Evolutionary conservation across 2,888 invertebrate species (phyloP), one percentile per base, ranked within the genome.

Genomic region (Glaucopsyche alexis): DNA sequence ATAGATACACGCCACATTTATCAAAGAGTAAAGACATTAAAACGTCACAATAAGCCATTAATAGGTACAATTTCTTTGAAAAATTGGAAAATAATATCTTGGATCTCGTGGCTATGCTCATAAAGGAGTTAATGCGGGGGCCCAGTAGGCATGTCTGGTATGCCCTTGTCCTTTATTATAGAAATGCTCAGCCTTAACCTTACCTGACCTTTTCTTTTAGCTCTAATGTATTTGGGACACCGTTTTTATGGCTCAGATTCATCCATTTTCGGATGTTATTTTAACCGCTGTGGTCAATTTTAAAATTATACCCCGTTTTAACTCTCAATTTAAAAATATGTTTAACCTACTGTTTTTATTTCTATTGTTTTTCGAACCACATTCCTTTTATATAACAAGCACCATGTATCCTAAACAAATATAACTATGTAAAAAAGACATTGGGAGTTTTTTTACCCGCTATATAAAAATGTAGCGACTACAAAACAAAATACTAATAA

Each of bases 151-250:
- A 60, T 29, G 60, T 60, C 60, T 38, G 60, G 60, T 60, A 60
- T 60, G 60, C 55, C 13, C 60, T 47, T 60, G 29, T 38, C 38
- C 29, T 9, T 55, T 29, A 60, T 38, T 60, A 60, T 38, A 60
- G 60, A 60, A 60, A 60, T 38, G 13, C 9, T 29, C 29, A 13
- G 29, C 60, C 60, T 60, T 60, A 29, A 38, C 60, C 60, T 38
- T 13, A 38, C 60, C 6, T 60, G 29, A 60, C 60, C 60, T 60
- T 60, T 1, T 29, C 60, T 60, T 60, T 60, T 60, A 60, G 60
- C 60, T 60, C 47, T 60, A 60, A 60, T 60, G 60, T 38, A 29
- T 60, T 60, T 60, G 29, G 60, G 60, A 11, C 29, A 60, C 60
- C 60, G 13, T 60, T 29, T 60, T 60, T 29, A 60, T 60, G 9